phyloP scores from a whole-genome alignment of 2,888 invertebrate species.

The Stegophylla sp. region DNA sequence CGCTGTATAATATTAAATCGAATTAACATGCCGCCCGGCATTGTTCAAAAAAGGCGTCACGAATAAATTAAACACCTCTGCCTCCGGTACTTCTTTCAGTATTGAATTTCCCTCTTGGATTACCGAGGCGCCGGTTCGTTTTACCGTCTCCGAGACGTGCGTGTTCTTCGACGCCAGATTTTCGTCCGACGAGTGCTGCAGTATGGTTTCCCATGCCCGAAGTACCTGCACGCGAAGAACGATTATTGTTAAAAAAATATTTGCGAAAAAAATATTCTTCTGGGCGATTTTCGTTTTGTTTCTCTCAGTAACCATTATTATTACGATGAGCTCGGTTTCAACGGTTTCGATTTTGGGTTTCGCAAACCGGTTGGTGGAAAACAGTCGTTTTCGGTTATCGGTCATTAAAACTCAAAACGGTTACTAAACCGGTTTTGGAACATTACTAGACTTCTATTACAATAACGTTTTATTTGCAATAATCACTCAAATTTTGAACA shows the following conservation, averaged over 20 bases:
- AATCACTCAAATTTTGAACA: no score
- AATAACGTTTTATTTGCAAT: no score
- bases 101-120: slow-evolving; percentile 74
- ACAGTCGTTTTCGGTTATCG: no score
- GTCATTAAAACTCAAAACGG: no score
- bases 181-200: slow-evolving; percentile 52
- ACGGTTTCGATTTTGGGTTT: no score
- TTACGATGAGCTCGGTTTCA: no score
- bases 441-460: no score
- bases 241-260: slow-evolving; percentile 3
- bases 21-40: no score
- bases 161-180: slow-evolving; percentile 28
- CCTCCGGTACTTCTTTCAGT: slow-evolving; percentile 74
- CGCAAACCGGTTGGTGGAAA: no score
- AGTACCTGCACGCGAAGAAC: slow-evolving; percentile 23
- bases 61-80: slow-evolving; percentile 66
- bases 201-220: slow-evolving; percentile 51
- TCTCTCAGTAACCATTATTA: neutral
- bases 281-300: no score
- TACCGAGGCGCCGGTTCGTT: slow-evolving; percentile 57
- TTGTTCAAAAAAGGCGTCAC: neutral
- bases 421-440: no score
- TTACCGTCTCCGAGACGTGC: slow-evolving; percentile 66
- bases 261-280: neutral
- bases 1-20: no score